Conservation (phyloP, 1,140 invertebrate species). For the Metopolophium dirhodum region DNA sequence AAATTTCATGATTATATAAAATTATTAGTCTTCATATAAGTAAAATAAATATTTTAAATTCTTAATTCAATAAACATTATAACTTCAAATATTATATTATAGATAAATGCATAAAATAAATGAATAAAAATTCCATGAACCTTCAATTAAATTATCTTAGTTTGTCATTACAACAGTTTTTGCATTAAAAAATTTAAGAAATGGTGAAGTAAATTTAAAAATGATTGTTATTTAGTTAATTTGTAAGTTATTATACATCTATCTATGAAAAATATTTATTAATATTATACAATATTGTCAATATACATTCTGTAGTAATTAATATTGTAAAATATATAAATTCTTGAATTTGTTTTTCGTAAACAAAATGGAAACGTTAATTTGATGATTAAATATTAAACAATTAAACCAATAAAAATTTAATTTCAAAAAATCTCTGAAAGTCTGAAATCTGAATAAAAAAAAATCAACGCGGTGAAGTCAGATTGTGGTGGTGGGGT, state of each 20-base stretch:
- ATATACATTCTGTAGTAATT: background rate
- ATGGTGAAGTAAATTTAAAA: background rate
- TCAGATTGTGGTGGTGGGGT: no score
- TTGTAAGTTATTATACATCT: background rate
- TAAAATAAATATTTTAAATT: slow-evolving; percentile 4
- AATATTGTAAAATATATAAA: background rate
- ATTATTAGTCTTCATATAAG: background rate
- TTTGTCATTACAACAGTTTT: background rate
- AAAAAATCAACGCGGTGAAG: no score
- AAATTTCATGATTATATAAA: background rate
- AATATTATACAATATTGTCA: background rate
- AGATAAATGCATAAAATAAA: background rate
- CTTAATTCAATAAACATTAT: background rate
- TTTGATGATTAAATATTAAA: background rate
- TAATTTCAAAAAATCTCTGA: no score
- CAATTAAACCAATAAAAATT: background rate
- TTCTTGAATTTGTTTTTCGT: background rate
- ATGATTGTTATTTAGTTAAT: background rate
- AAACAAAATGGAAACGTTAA: background rate
- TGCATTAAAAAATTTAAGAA: background rate
- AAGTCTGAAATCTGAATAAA: no score
- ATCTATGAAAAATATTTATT: background rate
- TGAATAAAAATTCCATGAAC: background rate
- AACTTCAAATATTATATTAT: background rate
- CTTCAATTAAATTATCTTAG: background rate